A percentile compares a stretch with the other conserved stretches of the same genome.
phyloP scores from a whole-genome alignment of 2,888 invertebrate species.

The Tryphoninae sp. region DNA sequence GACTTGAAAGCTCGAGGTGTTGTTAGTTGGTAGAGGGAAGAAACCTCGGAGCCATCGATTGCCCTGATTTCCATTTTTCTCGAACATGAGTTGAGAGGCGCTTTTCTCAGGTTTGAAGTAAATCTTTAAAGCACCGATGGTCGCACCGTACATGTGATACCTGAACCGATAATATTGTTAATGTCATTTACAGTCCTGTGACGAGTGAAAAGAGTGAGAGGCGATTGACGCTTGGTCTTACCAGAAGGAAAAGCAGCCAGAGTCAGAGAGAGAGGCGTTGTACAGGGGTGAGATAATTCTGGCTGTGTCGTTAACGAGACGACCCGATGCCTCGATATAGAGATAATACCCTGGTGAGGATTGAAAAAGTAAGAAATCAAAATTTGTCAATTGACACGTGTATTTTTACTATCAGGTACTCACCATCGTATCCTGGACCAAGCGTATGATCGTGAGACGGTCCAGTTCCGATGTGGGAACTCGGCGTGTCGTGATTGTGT shows the following conservation, averaged over 20 bases:
- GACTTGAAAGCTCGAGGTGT: conserved; percentile 76
- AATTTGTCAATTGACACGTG: not conserved
- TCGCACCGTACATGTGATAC: conserved; percentile 91
- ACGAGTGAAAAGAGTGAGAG: not conserved
- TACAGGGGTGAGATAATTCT: conserved; percentile 89
- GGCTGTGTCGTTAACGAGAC: conserved; percentile 86
- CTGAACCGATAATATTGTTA: conserved; percentile 76
- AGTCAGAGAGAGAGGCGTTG: conserved; percentile 79
- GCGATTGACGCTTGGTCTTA: conserved; percentile 59
- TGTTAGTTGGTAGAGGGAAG: conserved; percentile 80
- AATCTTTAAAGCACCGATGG: conserved; percentile 83
- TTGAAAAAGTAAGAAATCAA: conserved; percentile 28
- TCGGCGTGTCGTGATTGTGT: conserved; percentile 85
- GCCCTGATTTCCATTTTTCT: conserved; percentile 86
- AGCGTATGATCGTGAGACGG: conserved; percentile 90
- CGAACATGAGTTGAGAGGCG: conserved; percentile 83
- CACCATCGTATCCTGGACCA: conserved; percentile 83
- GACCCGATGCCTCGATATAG: conserved; percentile 89
- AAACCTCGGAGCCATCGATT: conserved; percentile 86
- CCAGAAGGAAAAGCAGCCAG: conserved; percentile 82
- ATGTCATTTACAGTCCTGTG: not conserved
- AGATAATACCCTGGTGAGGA: conserved; percentile 88
- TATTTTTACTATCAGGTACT: conserved; percentile 22
- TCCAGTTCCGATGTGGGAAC: conserved; percentile 86
- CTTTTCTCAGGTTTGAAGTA: conserved; percentile 82